Evolutionary conservation across 2,797 vertebrate genomes (phyloP).

Genomic region (Sebastes dallii): DNA sequence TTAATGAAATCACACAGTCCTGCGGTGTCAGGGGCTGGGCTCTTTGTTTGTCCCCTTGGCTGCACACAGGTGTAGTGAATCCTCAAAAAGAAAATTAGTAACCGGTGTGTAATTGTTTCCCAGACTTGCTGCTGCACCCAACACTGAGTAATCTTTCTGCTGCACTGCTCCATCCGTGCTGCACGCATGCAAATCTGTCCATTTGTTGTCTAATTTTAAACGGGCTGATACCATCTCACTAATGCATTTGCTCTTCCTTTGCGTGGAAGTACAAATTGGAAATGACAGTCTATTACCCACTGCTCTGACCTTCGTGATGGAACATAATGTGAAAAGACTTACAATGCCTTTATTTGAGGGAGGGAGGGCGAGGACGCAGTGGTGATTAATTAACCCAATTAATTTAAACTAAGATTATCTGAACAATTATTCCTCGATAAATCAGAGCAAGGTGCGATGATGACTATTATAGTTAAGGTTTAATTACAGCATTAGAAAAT

Average conservation of each 20-base stretch:
- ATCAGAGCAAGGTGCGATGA: constrained; percentile 75
- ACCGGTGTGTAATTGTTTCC: constrained; percentile 53
- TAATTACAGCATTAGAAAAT: constrained; percentile 73
- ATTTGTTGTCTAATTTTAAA: constrained; percentile 77
- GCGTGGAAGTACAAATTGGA: constrained; percentile 75
- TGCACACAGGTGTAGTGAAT: constrained; percentile 70
- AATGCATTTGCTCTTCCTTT: constrained; percentile 75
- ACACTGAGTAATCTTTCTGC: constrained; percentile 33
- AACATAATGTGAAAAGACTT: constrained; percentile 77
- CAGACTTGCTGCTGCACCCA: constrained; percentile 22
- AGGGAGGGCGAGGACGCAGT: constrained; percentile 46
- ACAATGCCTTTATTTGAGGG: constrained; percentile 67
- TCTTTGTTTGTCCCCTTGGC: constrained; percentile 57
- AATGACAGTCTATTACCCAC: constrained; percentile 77
- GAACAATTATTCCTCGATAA: constrained; percentile 82
- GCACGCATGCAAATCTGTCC: constrained; percentile 65
- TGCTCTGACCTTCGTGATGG: constrained; percentile 75
- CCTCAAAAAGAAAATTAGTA: constrained; percentile 56
- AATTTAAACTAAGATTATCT: constrained; percentile 82
- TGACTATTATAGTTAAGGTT: constrained; percentile 74
- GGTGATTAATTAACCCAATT: constrained; percentile 85
- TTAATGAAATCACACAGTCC: constrained; percentile 15
- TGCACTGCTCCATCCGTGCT: constrained; percentile 28
- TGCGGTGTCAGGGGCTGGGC: constrained; percentile 25
- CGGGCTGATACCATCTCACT: constrained; percentile 67